Percentiles rank a stretch among this genome's conserved stretches.
phyloP scores from a whole-genome alignment of 1,140 invertebrate species.

The Papilio machaon region DNA sequence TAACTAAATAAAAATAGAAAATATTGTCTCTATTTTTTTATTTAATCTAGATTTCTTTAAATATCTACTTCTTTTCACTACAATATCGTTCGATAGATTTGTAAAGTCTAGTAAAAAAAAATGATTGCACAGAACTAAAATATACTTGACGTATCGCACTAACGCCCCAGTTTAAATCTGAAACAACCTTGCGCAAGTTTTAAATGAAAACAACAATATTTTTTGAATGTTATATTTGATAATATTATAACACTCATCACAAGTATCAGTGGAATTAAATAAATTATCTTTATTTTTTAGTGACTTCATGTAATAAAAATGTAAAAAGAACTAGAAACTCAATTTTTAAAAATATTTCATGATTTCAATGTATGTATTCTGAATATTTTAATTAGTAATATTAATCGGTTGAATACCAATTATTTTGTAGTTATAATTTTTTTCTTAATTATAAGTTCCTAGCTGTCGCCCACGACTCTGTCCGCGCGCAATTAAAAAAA shows the following conservation, averaged over 20 bases:
- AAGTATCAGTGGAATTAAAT: background rate
- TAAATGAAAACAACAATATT: background rate
- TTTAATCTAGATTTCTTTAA: too few relatives aligned
- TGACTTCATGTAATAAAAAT: background rate
- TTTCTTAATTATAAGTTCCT: too few relatives aligned
- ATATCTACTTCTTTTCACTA: background rate
- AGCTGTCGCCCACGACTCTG: too few relatives aligned
- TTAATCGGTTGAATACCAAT: background rate
- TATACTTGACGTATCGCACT: background rate
- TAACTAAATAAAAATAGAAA: too few relatives aligned
- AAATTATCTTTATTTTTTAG: background rate
- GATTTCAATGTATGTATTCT: background rate
- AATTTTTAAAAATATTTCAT: background rate
- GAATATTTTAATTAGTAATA: background rate
- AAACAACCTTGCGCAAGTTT: conserved; percentile 17
- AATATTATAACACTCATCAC: background rate
- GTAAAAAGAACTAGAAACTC: background rate
- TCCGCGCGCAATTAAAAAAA: too few relatives aligned
- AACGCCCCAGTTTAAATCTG: conserved; percentile 14
- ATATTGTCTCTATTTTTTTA: too few relatives aligned
- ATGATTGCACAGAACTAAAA: background rate
- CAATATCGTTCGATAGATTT: background rate
- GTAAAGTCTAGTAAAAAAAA: background rate
- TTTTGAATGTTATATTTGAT: background rate
- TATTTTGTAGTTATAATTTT: too few relatives aligned